Percentiles rank a stretch among this genome's conserved stretches.
phyloP scores from a whole-genome alignment of 2,113 vertebrate genomes.

The Heptranchias perlo region DNA sequence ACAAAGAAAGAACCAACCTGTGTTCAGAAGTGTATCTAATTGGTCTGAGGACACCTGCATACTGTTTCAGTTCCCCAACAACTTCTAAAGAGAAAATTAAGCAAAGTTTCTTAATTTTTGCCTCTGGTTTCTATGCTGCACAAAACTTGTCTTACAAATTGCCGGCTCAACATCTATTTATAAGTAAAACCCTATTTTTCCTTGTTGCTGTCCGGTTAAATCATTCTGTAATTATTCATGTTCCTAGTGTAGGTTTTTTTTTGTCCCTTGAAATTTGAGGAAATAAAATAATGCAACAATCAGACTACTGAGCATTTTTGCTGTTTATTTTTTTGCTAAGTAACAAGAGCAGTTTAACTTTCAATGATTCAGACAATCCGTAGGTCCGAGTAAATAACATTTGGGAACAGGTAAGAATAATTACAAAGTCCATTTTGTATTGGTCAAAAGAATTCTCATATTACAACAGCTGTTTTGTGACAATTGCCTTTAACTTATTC shows the following conservation, averaged over 20 bases:
- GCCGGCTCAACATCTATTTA: not conserved
- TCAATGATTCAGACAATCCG: not conserved
- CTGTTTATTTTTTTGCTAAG: not conserved
- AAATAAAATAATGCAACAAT: slow-evolving; percentile 7
- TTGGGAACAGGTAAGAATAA: slow-evolving; percentile 23
- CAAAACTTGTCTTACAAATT: not conserved
- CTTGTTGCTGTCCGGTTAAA: not conserved
- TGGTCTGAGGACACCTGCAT: not conserved
- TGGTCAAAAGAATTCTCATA: slow-evolving; percentile 16
- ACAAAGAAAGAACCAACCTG: not conserved
- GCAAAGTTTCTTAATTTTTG: not conserved
- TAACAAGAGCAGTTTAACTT: slow-evolving; percentile 15
- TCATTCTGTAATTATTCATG: slow-evolving; percentile 14
- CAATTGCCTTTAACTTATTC: slow-evolving; percentile 59
- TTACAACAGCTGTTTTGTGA: slow-evolving; percentile 60
- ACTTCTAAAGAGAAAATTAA: not conserved
- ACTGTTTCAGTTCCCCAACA: not conserved
- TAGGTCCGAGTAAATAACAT: not conserved
- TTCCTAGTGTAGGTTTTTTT: not conserved
- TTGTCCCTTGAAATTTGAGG: not conserved
- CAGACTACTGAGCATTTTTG: not conserved
- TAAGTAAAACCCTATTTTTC: not conserved
- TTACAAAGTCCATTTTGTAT: slow-evolving; percentile 29
- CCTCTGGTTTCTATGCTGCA: not conserved
- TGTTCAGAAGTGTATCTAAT: slow-evolving; percentile 4